Base-by-base conservation (phyloP, 2,113 vertebrate genomes). In the Donacobius atricapilla region DNA sequence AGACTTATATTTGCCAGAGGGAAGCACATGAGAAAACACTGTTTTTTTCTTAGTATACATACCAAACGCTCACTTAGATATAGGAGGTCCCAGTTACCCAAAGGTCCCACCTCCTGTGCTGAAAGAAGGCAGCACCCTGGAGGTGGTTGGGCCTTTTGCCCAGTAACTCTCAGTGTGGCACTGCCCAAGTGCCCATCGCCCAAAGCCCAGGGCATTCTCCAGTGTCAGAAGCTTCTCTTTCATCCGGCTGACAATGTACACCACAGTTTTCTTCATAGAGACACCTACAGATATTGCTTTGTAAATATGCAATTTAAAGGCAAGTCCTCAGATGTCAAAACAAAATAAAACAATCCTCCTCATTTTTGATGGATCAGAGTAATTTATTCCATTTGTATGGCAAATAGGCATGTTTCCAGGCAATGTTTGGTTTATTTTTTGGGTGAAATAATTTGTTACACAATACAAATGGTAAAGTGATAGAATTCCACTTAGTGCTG, bases 201-300 rank as follows among this genome's bases (percentile, higher is more conserved):
- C 61, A 75, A 61, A 79, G 47, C 21, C 18, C 37, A 70, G 69
- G 21, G 33, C 51, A 19, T 31, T 69, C 78, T 65, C 40, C 56
- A 24, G 42, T 10, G 35, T 48, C 8, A 64, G 64, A 57, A 83
- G 35, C 9, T 61, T 28, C 50, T 47, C 30, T 40, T 45, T 45
- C 3, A 0, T 27, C 35, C 78, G 27, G 42, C 27, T 11, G 2
- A 42, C 16, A n/a, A 20, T 22, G 23, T 3, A 1, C 10, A 39
- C 19, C 15, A 7, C 22, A 30, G 12, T 7, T 57, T 28, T 33
- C 54, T 68, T 44, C 68, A 68, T 1, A 71, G 33, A 50, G 33
- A 54, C 83, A 53, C 7, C 21, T 31, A 13, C 23, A 48, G 39
- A 9, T 5, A 4, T 27, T 30, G 65, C 10, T 19, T 39, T 35